Evolutionary conservation across 2,888 invertebrate species (phyloP).

Genomic region (Drosophila infuscata): DNA sequence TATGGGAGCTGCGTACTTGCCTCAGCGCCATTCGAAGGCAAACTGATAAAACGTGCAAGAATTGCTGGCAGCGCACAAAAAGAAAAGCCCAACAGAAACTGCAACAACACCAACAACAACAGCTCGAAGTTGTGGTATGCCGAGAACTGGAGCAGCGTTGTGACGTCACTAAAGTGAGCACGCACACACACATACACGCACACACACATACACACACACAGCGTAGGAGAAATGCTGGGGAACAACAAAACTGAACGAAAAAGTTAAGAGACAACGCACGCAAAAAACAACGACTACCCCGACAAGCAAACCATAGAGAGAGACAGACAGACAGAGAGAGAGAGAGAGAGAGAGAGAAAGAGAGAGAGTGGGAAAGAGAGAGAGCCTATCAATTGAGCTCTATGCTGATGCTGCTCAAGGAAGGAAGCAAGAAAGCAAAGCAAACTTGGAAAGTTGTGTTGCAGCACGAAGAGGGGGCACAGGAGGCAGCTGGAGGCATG

Average conservation of each 20-base stretch:
- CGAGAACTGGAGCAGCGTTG: constrained; percentile 72
- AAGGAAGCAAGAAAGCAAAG: constrained; percentile 50
- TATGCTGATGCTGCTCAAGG: constrained; percentile 45
- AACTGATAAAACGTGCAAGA: constrained; percentile 80
- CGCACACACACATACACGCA: constrained; percentile 12
- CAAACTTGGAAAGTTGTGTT: constrained; percentile 32
- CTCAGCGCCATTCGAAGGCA: constrained; percentile 64
- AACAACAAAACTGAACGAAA: constrained; percentile 80
- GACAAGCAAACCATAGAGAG: constrained; percentile 30
- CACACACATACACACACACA: constrained; percentile 21
- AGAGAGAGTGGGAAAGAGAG: neutral
- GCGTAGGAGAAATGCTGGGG: constrained; percentile 61
- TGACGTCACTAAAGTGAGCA: constrained; percentile 69
- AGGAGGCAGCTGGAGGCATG: no score
- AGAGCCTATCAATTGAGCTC: constrained; percentile 52
- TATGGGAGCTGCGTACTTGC: constrained; percentile 64
- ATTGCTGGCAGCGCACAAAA: constrained; percentile 52
- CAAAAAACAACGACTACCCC: constrained; percentile 43
- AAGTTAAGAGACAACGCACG: constrained; percentile 28
- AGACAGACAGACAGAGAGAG: constrained; percentile 13
- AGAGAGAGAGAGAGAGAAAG: constrained; percentile 1
- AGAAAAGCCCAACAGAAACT: constrained; percentile 23
- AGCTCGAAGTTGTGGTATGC: constrained; percentile 56
- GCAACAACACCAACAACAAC: constrained; percentile 27
- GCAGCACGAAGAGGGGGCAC: neutral